Percentiles rank a stretch among this genome's conserved stretches.
Conservation (phyloP, 2,113 vertebrate species). For the Takifugu bimaculatus region DNA sequence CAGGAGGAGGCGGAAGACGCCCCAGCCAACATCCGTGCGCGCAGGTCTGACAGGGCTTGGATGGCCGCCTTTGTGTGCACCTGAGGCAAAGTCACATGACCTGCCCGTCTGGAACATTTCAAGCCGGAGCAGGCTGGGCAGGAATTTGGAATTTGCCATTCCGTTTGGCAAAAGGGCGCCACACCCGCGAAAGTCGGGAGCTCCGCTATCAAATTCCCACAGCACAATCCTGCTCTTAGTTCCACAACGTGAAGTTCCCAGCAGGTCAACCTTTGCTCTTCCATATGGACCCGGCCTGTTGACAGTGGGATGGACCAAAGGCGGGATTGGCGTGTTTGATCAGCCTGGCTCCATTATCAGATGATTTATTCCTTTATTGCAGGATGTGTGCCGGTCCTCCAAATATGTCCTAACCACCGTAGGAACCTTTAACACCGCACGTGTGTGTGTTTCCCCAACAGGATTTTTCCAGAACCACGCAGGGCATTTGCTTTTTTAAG, state of each 20-base stretch:
- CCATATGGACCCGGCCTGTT: background rate
- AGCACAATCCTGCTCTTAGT: too few relatives aligned
- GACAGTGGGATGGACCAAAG: slow-evolving; percentile 19
- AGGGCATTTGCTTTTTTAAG: slow-evolving; percentile 3
- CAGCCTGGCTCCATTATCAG: background rate
- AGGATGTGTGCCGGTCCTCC: slow-evolving; percentile 5
- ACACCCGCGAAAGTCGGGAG: background rate
- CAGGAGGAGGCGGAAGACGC: slow-evolving; percentile 35
- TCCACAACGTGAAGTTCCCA: too few relatives aligned
- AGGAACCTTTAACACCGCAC: too few relatives aligned
- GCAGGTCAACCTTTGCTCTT: too few relatives aligned
- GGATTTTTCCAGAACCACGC: slow-evolving; percentile 16
- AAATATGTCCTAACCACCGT: background rate
- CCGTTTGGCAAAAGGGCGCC: slow-evolving; percentile 6
- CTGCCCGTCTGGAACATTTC: slow-evolving; percentile 33
- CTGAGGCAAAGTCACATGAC: slow-evolving; percentile 50
- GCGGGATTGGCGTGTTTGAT: slow-evolving; percentile 2
- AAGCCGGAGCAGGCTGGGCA: slow-evolving; percentile 15
- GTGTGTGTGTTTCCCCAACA: slow-evolving; percentile 1
- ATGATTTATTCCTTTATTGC: background rate
- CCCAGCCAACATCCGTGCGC: slow-evolving; percentile 51
- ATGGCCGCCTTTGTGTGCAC: slow-evolving; percentile 53
- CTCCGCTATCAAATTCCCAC: too few relatives aligned
- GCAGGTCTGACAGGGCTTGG: slow-evolving; percentile 61
- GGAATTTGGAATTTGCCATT: slow-evolving; percentile 14